Conservation (phyloP, 1,140 invertebrate genomes). For the Copidosoma floridanum region DNA sequence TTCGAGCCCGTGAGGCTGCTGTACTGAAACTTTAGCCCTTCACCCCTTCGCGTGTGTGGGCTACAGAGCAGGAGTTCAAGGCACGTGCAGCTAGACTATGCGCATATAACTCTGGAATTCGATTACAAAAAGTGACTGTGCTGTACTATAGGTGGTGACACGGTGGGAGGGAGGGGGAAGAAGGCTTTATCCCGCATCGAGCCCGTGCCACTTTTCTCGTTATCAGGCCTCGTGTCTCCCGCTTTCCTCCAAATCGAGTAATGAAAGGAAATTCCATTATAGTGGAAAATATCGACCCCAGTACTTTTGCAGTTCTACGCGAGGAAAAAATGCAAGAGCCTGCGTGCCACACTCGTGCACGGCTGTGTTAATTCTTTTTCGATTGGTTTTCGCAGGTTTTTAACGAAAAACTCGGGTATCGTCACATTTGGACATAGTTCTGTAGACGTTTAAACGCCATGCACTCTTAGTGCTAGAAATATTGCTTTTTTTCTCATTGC, state of each 20-base stretch:
- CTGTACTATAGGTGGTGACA: too few species aligned
- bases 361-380: too few species aligned
- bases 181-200: background rate
- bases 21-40: background rate
- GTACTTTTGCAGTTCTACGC: too few species aligned
- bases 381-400: too few species aligned
- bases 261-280: background rate
- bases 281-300: too few species aligned
- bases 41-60: too few species aligned
- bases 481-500: too few species aligned
- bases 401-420: background rate
- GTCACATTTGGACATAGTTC: background rate
- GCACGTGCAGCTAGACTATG: conserved; percentile 6
- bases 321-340: background rate
- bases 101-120: conserved; percentile 10
- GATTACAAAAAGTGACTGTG: conserved; percentile 1
- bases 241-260: too few species aligned
- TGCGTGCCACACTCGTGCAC: background rate
- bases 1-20: background rate
- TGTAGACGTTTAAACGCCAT: background rate
- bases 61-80: too few species aligned
- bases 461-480: too few species aligned
- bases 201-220: conserved; percentile 5
- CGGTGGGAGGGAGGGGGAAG: background rate
- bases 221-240: too few species aligned